Base-by-base conservation (phyloP, 1,140 invertebrate species). In the Drosophila azteca region DNA sequence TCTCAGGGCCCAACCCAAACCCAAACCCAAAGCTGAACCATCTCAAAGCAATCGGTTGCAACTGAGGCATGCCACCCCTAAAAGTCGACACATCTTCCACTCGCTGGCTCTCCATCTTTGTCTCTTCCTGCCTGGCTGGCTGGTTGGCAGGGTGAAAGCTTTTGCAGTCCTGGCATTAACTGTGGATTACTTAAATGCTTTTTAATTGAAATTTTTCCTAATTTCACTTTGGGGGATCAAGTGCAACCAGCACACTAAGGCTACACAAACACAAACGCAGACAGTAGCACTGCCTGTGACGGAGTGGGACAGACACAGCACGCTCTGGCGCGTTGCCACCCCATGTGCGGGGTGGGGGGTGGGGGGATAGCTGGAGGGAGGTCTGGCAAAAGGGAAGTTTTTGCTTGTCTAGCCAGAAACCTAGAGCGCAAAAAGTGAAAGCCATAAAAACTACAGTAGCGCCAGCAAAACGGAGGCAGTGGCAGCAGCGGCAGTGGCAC, bases 201-300 rank as follows among this genome's bases (percentile, higher is more conserved):
- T 88, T 88, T 88, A 88, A 88, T 88, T 88, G 83, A 88, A 88
- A 88, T 77, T 88, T 88, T 88, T 83, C 79, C 79, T 88, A 88
- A 88, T 88, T 88, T 88, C 79, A 88, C 83, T 88, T 87, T 88
- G 79, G 79, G 75, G 82, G 83, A 87, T 87, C 83, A 88, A 88
- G 83, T 88, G 83, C 79, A 88, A 82, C 78, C 78, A 76, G 83
- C 77, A 43, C 52, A 46, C 71, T 74, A 63, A 58, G 65, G 82
- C 82, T 69, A 88, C 60, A 67, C 76, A 87, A 87, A 84, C 31
- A 31, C 24, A 67, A 60, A 45, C 53, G n/a, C 58, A 26, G 43
- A 31, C 41, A 57, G 41, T 43, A 26, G 49, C 35, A 57, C 48
- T 8, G 8, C 7, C 29, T 48, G 53, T 44, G 59, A 50, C 26